Evolutionary conservation across 2,113 vertebrate species (phyloP).

Genomic region (Ranitomeya variabilis): DNA sequence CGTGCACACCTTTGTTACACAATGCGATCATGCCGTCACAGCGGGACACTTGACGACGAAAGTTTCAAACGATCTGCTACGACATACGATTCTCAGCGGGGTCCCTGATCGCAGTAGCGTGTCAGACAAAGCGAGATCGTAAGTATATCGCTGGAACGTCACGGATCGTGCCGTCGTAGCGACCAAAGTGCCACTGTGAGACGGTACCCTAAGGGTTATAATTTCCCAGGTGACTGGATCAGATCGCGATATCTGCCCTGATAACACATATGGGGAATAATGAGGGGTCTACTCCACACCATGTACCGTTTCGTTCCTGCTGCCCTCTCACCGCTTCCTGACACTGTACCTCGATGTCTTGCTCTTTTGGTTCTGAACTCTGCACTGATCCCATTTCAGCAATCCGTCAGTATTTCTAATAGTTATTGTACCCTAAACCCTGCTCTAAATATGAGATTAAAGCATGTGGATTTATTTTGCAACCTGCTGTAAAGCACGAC

Average conservation of each 20-base stretch:
- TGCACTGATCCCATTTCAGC: neutral
- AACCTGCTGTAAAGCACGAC: slow-evolving; percentile 49
- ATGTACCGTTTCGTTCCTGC: neutral
- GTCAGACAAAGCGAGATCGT: too few species aligned
- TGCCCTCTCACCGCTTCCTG: neutral
- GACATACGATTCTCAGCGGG: too few species aligned
- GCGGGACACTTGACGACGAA: too few species aligned
- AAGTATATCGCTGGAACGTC: too few species aligned
- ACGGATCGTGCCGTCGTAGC: too few species aligned
- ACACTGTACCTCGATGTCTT: neutral
- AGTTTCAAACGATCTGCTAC: too few species aligned
- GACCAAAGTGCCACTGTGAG: too few species aligned
- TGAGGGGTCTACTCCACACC: neutral
- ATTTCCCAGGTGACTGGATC: neutral
- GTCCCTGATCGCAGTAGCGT: too few species aligned
- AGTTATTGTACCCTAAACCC: neutral
- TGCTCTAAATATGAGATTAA: neutral
- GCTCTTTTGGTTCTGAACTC: slow-evolving; percentile 1
- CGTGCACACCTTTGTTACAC: too few species aligned
- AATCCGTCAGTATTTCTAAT: slow-evolving; percentile 52
- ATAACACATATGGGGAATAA: neutral
- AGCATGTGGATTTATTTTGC: neutral
- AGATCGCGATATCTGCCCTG: neutral
- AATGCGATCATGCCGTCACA: too few species aligned
- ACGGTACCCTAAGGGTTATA: neutral